Base-by-base conservation (phyloP, 2,113 vertebrate species). In the Myotis davidii region DNA sequence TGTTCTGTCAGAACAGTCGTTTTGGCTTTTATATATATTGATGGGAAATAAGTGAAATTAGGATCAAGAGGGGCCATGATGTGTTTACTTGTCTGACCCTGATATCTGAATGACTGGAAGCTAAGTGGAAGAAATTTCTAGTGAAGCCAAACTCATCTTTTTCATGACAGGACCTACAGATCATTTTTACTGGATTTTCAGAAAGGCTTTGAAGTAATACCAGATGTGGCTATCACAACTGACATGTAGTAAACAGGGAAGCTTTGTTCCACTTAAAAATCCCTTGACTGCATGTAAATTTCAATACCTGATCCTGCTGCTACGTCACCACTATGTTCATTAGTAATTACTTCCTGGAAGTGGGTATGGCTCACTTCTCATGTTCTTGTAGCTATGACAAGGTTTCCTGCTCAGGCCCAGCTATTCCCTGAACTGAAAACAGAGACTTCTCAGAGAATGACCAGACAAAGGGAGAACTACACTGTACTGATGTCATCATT, bases 261-360 rank as follows among this genome's bases (percentile, higher is more conserved):
- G 20, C 37, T 89, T 77, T 94, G 42, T 69, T 25, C 88, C 77
- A 79, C 50, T 79, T 88, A 65, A 94, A 88, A 96, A 54, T 84
- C 27, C 34, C 64, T 83, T 87, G 23, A 94, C 54, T 79, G 37
- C 25, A 76, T 92, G 27, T 50, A 79, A 69, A 93, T 94, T 78
- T 91, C 85, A 87, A 90, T 37, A 90, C 82, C 48, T 74, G 25
- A 54, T 32, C 9, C 56, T 27, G 14, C 29, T 90, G 37, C 70
- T 76, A 12, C n/a, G 8, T 81, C 61, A 95, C 29, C 56, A 78
- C 10, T 85, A 27, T 85, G 8, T 65, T 90, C 67, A 87, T 16
- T 74, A 78, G 79, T 34, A 90, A 92, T 74, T 90, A 90, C 65
- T 87, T 96, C 76, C 91, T 94, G 65, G 34, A 88, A 69, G 39